These are phyloP conservation scores for Capitella teleta DNA, from an alignment of 1,140 invertebrate genomes.

Conservation along the genomic window DNA sequence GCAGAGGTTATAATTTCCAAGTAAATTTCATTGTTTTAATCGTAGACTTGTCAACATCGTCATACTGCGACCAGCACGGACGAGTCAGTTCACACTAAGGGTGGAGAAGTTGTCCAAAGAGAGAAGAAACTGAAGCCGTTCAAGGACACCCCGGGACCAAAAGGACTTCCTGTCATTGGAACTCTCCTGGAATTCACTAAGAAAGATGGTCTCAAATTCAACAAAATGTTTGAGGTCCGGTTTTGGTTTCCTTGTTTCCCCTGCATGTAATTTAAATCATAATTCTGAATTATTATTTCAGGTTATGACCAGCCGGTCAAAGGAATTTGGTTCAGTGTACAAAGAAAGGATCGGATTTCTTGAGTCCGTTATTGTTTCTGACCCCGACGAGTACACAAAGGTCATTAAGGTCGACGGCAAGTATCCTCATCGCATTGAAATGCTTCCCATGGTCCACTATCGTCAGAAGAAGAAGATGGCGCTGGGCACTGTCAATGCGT, in stretches of 20 bases:
- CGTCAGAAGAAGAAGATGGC: slow-evolving; percentile 24
- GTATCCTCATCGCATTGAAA: slow-evolving; percentile 26
- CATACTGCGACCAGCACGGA: too few species aligned
- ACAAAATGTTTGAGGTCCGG: slow-evolving; percentile 38
- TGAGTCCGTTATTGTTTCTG: slow-evolving; percentile 29
- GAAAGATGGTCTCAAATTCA: slow-evolving; percentile 32
- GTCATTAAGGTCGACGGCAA: slow-evolving; percentile 24
- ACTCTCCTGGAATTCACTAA: slow-evolving; percentile 36
- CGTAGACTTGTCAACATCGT: too few species aligned
- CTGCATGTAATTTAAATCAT: not conserved
- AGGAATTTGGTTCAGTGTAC: slow-evolving; percentile 35
- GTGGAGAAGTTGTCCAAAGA: too few species aligned
- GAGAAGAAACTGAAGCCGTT: slow-evolving; percentile 27
- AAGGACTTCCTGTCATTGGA: slow-evolving; percentile 32
- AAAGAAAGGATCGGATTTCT: slow-evolving; percentile 32
- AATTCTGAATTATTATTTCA: slow-evolving; percentile 10
- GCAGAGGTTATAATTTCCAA: too few species aligned
- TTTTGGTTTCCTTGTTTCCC: not conserved
- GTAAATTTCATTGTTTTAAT: too few species aligned
- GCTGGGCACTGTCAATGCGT: slow-evolving; percentile 38
- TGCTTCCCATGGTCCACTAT: slow-evolving; percentile 37
- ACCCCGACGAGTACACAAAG: slow-evolving; percentile 32
- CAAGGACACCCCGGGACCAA: slow-evolving; percentile 31
- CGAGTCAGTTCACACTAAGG: too few species aligned
- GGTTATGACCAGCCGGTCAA: slow-evolving; percentile 26